Evolutionary conservation across 2,888 invertebrate genomes (phyloP).

Genomic region (Steromphala cineraria): DNA sequence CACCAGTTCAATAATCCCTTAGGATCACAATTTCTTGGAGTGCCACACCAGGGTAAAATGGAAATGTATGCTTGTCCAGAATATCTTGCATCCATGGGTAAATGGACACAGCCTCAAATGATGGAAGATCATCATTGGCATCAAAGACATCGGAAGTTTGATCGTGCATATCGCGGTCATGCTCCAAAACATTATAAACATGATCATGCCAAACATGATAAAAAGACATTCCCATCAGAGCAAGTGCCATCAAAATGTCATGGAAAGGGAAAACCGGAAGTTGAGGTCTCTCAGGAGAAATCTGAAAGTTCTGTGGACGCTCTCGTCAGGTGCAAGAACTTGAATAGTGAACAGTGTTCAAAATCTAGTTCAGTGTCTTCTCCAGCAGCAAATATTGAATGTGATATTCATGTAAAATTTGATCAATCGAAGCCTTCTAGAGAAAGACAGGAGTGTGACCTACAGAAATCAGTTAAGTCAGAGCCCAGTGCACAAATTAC

Average conservation of each 20-base stretch:
- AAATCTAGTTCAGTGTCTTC: too few relatives aligned
- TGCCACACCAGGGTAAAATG: not conserved
- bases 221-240: not conserved
- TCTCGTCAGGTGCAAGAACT: too few relatives aligned
- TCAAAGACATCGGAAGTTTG: not conserved
- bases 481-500: too few relatives aligned
- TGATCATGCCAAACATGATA: not conserved
- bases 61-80: not conserved
- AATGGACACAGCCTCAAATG: not conserved
- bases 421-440: too few relatives aligned
- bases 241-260: conserved; percentile 13
- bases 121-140: not conserved
- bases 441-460: too few relatives aligned
- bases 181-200: not conserved
- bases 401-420: too few relatives aligned
- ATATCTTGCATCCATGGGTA: not conserved
- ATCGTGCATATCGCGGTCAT: not conserved
- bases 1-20: not conserved
- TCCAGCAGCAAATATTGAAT: too few relatives aligned
- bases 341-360: too few relatives aligned
- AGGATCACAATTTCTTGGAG: not conserved
- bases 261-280: not conserved
- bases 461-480: too few relatives aligned
- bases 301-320: not conserved
- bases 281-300: not conserved